These are phyloP conservation scores for Tetramorium parvispinum DNA, from an alignment of 1,140 invertebrate genomes.

Conservation along the genomic window DNA sequence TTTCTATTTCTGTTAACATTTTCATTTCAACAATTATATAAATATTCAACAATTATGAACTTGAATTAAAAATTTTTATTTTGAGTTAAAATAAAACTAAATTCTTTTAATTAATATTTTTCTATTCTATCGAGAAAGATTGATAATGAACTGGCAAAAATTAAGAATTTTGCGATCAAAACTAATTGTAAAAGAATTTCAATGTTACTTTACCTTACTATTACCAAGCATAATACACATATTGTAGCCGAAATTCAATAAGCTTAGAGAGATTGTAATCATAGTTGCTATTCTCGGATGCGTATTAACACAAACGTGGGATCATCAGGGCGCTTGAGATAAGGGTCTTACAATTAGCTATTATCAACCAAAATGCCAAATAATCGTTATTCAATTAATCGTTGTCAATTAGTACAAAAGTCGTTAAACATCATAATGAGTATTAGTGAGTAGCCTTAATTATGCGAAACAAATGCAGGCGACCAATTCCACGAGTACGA, in stretches of 20 bases:
- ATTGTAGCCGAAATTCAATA: not conserved
- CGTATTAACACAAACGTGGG: not conserved
- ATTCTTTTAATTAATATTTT: slow-evolving; percentile 13
- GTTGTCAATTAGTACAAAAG: not conserved
- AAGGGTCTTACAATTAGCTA: not conserved
- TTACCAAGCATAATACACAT: not conserved
- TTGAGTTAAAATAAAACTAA: not conserved
- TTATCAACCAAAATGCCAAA: not conserved
- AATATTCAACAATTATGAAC: not conserved
- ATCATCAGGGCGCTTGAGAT: not conserved
- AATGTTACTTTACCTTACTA: not conserved
- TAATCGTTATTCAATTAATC: slow-evolving; percentile 8
- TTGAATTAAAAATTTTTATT: not conserved
- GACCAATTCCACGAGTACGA: not conserved
- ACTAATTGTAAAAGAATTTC: not conserved
- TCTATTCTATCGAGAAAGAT: not conserved
- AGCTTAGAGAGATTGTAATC: not conserved
- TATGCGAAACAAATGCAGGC: not conserved
- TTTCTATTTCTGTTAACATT: not conserved
- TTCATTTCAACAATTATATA: not conserved
- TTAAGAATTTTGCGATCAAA: not conserved
- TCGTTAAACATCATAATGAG: not conserved
- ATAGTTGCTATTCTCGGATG: not conserved
- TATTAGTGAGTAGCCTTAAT: not conserved
- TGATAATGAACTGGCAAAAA: not conserved